These are phyloP conservation scores for Ictalurus furcatus DNA, from an alignment of 2,113 vertebrate genomes.

Conservation along the genomic window DNA sequence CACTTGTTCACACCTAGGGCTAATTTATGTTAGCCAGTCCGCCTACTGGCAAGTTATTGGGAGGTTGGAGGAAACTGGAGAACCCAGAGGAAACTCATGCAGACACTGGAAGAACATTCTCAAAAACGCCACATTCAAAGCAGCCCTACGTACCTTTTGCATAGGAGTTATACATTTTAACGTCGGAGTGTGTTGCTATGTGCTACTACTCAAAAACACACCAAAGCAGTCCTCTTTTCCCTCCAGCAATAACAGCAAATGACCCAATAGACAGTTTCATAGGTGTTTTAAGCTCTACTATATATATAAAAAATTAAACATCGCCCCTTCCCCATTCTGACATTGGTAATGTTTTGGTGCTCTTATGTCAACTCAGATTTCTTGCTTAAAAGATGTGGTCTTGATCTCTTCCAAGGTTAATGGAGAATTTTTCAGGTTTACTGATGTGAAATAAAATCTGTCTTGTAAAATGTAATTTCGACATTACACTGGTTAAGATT, in stretches of 20 bases:
- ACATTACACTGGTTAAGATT: neutral
- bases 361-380: neutral
- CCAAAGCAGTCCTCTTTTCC: neutral
- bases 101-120: neutral
- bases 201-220: neutral
- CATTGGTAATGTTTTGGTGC: neutral
- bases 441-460: too few species aligned
- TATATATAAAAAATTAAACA: neutral
- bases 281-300: neutral
- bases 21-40: neutral
- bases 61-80: neutral
- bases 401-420: neutral
- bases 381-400: too few species aligned
- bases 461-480: neutral
- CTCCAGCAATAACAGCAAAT: neutral
- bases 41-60: neutral
- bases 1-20: neutral
- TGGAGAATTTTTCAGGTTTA: neutral
- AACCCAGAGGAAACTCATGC: neutral
- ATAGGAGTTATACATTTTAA: neutral
- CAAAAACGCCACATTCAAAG: neutral
- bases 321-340: neutral
- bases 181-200: neutral
- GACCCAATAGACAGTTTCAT: neutral
- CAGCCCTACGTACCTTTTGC: neutral